phyloP scores from a whole-genome alignment of 2,888 invertebrate species.

The Druceiella hillmani region DNA sequence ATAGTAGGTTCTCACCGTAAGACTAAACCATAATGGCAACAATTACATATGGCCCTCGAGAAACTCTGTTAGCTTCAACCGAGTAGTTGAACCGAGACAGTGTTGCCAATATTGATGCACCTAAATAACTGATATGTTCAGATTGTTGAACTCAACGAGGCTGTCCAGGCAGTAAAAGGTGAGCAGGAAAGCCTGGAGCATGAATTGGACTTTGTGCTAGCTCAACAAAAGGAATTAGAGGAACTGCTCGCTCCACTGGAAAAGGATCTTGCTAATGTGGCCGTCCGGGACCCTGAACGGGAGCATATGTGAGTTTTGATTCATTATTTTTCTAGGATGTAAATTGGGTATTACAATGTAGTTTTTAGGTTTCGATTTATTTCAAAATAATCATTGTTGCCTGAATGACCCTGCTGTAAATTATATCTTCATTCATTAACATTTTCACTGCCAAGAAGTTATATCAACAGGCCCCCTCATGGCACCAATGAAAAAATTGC shows the following conservation, averaged over 20 bases:
- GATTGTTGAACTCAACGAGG: conserved; percentile 80
- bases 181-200: conserved; percentile 88
- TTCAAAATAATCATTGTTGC: too few relatives aligned
- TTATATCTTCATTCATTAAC: too few relatives aligned
- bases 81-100: neutral
- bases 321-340: neutral
- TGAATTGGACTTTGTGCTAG: conserved; percentile 87
- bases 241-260: conserved; percentile 82
- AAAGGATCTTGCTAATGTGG: conserved; percentile 63
- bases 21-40: too few relatives aligned
- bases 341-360: conserved; percentile 7
- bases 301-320: conserved; percentile 68
- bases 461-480: too few relatives aligned
- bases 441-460: too few relatives aligned
- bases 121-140: conserved; percentile 28
- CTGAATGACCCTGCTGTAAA: too few relatives aligned
- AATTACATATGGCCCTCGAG: too few relatives aligned
- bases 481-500: too few relatives aligned
- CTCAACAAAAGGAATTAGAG: conserved; percentile 90
- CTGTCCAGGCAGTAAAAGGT: conserved; percentile 81
- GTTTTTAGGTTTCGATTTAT: too few relatives aligned
- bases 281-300: conserved; percentile 72
- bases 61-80: too few relatives aligned
- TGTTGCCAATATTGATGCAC: neutral
- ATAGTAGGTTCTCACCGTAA: too few relatives aligned